Evolutionary conservation across 2,797 vertebrate species (phyloP).

Genomic region (Melanotaenia maccullochi): DNA sequence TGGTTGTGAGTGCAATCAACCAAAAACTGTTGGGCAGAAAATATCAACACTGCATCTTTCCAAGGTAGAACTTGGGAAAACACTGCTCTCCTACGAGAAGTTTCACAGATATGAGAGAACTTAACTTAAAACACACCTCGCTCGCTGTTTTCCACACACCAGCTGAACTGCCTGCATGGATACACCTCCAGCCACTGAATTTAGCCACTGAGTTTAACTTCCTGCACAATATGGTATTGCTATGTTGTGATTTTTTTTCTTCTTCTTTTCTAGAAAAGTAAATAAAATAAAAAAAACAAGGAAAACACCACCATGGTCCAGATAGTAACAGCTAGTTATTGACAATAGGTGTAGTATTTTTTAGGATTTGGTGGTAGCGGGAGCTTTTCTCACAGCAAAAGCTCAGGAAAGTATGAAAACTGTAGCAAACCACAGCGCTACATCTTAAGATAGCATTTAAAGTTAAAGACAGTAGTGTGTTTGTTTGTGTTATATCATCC

Average conservation of each 20-base stretch:
- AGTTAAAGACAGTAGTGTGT: constrained; percentile 68
- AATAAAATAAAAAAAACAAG: constrained; percentile 45
- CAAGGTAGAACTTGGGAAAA: constrained; percentile 46
- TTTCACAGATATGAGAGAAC: constrained; percentile 65
- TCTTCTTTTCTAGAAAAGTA: constrained; percentile 70
- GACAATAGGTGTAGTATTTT: constrained; percentile 53
- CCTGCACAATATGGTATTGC: constrained; percentile 78
- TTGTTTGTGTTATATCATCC: constrained; percentile 52
- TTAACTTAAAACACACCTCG: constrained; percentile 42
- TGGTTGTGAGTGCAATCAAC: constrained; percentile 72
- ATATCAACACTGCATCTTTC: constrained; percentile 75
- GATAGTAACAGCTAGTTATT: constrained; percentile 57
- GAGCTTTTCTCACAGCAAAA: constrained; percentile 58
- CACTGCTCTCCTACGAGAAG: constrained; percentile 52
- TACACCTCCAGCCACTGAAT: constrained; percentile 46
- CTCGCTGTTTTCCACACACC: constrained; percentile 28
- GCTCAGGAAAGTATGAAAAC: constrained; percentile 43
- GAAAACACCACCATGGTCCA: constrained; percentile 67
- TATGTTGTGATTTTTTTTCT: constrained; percentile 51
- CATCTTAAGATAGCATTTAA: constrained; percentile 67
- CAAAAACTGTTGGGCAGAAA: constrained; percentile 41
- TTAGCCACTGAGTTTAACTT: constrained; percentile 57
- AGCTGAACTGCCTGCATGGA: constrained; percentile 30
- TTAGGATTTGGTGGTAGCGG: constrained; percentile 61
- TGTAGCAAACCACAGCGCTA: constrained; percentile 62